Conservation (phyloP, 2,888 invertebrate genomes). For the Macrophya annulata region DNA sequence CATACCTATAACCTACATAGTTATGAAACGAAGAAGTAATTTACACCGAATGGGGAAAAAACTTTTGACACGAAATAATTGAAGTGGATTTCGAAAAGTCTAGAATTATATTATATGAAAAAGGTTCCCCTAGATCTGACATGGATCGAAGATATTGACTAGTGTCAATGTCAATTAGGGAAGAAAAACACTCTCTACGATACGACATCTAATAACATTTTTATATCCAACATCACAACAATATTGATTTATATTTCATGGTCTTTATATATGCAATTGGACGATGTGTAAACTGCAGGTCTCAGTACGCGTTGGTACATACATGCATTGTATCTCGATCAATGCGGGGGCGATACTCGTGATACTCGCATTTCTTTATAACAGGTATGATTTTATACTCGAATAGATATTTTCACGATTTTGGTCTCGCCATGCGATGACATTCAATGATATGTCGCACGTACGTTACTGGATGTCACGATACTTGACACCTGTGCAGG, state of each 20-base stretch:
- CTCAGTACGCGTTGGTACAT: background rate
- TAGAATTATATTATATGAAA: background rate
- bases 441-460: background rate
- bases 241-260: background rate
- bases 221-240: background rate
- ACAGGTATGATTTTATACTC: background rate
- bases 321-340: conserved; percentile 4
- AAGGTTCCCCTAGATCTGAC: background rate
- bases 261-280: background rate
- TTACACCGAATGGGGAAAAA: no score
- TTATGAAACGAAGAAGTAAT: background rate
- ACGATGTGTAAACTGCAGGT: background rate
- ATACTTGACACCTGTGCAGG: conserved; percentile 15
- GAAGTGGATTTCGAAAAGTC: no score
- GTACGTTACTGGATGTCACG: conserved; percentile 1
- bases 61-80: no score
- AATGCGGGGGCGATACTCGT: background rate
- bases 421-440: background rate
- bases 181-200: background rate
- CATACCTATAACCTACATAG: background rate
- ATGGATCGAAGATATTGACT: background rate
- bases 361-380: background rate
- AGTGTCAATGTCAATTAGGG: background rate
- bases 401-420: background rate
- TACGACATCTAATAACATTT: background rate